Evolutionary conservation across 2,888 invertebrate species (phyloP).

Genomic region (Aphidius colemani): DNA sequence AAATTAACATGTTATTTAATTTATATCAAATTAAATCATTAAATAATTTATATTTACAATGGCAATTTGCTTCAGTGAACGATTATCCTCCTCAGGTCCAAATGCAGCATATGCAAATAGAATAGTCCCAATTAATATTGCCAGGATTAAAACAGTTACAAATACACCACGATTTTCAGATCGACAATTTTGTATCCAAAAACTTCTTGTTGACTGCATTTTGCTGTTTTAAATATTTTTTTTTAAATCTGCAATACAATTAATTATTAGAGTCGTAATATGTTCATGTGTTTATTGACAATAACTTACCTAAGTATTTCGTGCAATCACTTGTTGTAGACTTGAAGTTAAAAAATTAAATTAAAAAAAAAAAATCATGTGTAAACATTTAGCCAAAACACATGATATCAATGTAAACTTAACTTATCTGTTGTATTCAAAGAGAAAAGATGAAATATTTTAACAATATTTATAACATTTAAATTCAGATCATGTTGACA

Average conservation of each 20-base stretch:
- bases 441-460: no score
- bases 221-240: conserved; percentile 20
- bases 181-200: conserved; percentile 36
- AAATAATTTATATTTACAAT: conserved; percentile 44
- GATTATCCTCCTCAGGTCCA: conserved; percentile 26
- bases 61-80: conserved; percentile 42
- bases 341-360: not conserved
- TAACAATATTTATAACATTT: no score
- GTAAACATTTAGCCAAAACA: no score
- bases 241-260: not conserved
- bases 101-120: conserved; percentile 48
- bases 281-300: not conserved
- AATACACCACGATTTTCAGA: conserved; percentile 40
- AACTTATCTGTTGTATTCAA: no score
- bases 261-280: not conserved
- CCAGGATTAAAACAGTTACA: conserved; percentile 42
- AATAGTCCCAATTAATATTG: conserved; percentile 39
- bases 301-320: not conserved
- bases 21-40: no score
- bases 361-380: not conserved
- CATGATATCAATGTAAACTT: no score
- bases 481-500: not conserved
- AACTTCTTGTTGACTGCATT: conserved; percentile 40
- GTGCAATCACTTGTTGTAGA: no score
- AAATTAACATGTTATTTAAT: conserved; percentile 9